Evolutionary conservation across 2,888 invertebrate genomes (phyloP).

Genomic region (Adelognathus sp.): DNA sequence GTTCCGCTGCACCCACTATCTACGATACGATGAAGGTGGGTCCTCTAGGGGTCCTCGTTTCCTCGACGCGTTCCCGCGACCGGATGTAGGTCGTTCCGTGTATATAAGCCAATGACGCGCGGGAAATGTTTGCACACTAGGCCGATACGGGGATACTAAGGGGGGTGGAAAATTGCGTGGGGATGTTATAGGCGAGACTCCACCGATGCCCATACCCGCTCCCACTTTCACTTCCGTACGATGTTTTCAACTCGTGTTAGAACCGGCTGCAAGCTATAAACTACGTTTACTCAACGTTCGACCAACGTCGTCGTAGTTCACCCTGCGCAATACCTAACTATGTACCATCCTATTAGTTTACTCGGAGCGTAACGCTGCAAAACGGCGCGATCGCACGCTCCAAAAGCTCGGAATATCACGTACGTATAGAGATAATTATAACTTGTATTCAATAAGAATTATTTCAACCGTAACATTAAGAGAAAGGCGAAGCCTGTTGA

Average conservation of each 20-base stretch:
- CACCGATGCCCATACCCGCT: not conserved
- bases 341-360: conserved; percentile 43
- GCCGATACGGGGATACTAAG: conserved; percentile 20
- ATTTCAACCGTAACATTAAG: not conserved
- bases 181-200: not conserved
- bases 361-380: conserved; percentile 6
- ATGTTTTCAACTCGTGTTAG: not conserved
- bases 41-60: not conserved
- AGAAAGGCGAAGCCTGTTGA: too few species aligned
- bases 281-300: conserved; percentile 48
- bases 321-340: conserved; percentile 19
- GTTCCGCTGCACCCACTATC: not conserved
- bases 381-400: conserved; percentile 1
- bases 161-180: conserved; percentile 32
- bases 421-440: not conserved
- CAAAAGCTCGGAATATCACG: not conserved
- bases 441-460: not conserved
- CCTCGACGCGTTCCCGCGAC: not conserved
- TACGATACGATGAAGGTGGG: not conserved
- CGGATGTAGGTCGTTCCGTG: conserved; percentile 33
- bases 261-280: conserved; percentile 23
- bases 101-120: conserved; percentile 1
- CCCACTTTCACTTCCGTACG: conserved; percentile 17
- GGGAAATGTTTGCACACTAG: conserved; percentile 38
- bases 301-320: conserved; percentile 11